These are phyloP conservation scores for Manis javanica DNA, from an alignment of 2,797 vertebrate species.

Conservation along the genomic window DNA sequence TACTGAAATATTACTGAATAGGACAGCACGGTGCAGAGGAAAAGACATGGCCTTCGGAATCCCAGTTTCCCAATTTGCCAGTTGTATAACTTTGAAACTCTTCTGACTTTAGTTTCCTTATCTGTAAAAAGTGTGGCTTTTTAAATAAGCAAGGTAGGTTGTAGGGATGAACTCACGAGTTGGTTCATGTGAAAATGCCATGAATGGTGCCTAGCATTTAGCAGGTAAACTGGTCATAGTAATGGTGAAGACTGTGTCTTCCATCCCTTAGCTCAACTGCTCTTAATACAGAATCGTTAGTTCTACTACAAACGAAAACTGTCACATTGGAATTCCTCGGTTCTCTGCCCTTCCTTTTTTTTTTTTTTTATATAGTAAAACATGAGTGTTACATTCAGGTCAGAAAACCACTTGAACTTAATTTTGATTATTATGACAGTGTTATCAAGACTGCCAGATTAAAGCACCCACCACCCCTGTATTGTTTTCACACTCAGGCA, in stretches of 20 bases:
- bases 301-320: background rate
- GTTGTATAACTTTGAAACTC: background rate
- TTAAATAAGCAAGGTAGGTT: background rate
- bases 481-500: slow-evolving; percentile 55
- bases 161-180: background rate
- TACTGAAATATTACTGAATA: background rate
- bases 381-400: slow-evolving; percentile 62
- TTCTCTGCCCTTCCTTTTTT: slow-evolving; percentile 53
- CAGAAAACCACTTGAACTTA: slow-evolving; percentile 72
- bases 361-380: slow-evolving; percentile 58
- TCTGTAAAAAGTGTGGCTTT: background rate
- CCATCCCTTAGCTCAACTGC: background rate
- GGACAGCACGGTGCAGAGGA: accelerated
- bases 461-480: slow-evolving; percentile 15
- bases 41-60: background rate
- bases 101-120: background rate
- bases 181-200: background rate
- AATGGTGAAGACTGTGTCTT: background rate
- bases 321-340: background rate
- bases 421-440: slow-evolving; percentile 70
- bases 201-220: background rate
- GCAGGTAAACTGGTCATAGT: background rate
- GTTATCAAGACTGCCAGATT: slow-evolving; percentile 70
- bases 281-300: background rate
- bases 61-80: background rate